Evolutionary conservation across 64 coral and sea anemone species (phyloP), one percentile per base, ranked within the genome.

Genomic region (Exaiptasia diaphana): DNA sequence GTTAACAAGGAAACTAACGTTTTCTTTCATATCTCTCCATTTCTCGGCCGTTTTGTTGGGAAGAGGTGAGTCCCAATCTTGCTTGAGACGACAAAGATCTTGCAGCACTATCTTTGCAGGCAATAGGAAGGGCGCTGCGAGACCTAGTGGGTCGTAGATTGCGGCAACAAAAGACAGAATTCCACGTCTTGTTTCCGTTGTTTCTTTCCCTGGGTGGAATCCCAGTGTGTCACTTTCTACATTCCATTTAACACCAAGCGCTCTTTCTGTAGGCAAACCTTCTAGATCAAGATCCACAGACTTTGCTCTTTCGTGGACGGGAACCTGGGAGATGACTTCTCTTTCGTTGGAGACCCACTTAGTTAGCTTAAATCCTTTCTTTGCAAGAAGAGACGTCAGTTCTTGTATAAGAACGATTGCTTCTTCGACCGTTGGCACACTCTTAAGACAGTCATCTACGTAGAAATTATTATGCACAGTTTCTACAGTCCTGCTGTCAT

Each of bases 401-500:
- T 67, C 63, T 15, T 67, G 25, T 38, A 38, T 30, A 26, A 67
- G 63, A 31, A 0, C 13, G 27, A 67, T 38, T 67, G 63, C 63
- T 10, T 14, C 31, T 3, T 38, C 33, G 5, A 21, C 7, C 7
- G 48, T 35, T 13, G 20, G 14, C 13, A 79, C 75, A 35, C 32
- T 40, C 11, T 79, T 78, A 20, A 79, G 14, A 4, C n/a, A 39
- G 31, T 79, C 75, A 60, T 79, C 75, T 10, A 79, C 53, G 22
- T 79, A 79, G 15, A 79, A 54, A 26, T 54, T 79, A 8, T 9
- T 57, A 5, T 60, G n/a, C 1, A 79, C 53, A 15, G 53, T 79
- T 60, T 61, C 11, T 14, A 79, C 27, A 7, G 36, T 41, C 1
- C 2, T 38, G 41, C 21, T n/a, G 14, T 44, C 68, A 41, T 38